These are phyloP conservation scores for Idaea straminata DNA, from an alignment of 2,888 invertebrate genomes.

Conservation along the genomic window DNA sequence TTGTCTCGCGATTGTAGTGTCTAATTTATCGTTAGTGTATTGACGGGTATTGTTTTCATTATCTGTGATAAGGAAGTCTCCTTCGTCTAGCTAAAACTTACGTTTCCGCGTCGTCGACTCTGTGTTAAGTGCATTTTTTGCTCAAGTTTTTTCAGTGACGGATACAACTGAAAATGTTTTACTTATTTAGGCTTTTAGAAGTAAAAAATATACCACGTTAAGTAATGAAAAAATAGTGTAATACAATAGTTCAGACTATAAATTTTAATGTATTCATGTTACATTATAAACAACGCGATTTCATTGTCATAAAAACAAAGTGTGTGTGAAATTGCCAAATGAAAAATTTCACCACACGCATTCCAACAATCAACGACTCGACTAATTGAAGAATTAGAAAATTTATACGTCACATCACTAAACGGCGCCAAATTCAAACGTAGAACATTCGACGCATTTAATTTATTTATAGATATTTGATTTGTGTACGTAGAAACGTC, in stretches of 20 bases:
- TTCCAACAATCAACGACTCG: slow-evolving; percentile 14
- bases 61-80: slow-evolving; percentile 43
- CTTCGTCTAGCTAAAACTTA: neutral
- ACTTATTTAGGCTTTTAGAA: neutral
- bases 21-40: slow-evolving; percentile 48
- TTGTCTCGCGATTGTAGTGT: slow-evolving; percentile 36
- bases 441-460: slow-evolving; percentile 59
- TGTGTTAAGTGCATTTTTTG: neutral
- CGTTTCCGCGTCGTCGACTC: neutral
- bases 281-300: too few species aligned
- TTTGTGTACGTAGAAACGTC: slow-evolving; percentile 60
- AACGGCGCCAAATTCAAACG: slow-evolving; percentile 35
- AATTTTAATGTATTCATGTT: too few species aligned
- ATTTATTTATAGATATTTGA: slow-evolving; percentile 69
- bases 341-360: slow-evolving; percentile 9
- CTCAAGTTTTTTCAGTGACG: neutral
- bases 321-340: neutral
- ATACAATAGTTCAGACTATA: neutral
- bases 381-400: slow-evolving; percentile 15
- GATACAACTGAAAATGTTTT: slow-evolving; percentile 17
- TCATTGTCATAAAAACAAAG: neutral
- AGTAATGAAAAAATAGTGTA: neutral
- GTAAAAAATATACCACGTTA: neutral
- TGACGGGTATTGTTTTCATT: slow-evolving; percentile 41
- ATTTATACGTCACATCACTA: slow-evolving; percentile 22